These are phyloP conservation scores for Oplegnathus fasciatus DNA, from an alignment of 2,113 vertebrate species.

Conservation along the genomic window DNA sequence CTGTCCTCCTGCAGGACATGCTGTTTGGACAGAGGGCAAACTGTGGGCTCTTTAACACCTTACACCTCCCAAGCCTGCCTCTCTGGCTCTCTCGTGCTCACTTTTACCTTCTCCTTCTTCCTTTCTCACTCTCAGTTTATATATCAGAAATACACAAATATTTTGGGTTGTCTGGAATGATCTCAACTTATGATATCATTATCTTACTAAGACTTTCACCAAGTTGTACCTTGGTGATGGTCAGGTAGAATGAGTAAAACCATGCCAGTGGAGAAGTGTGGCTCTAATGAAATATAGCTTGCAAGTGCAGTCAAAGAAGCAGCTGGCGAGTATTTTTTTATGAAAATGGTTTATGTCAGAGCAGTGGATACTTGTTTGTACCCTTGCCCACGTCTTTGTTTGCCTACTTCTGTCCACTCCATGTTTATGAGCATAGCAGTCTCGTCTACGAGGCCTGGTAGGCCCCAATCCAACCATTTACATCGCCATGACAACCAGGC, in stretches of 20 bases:
- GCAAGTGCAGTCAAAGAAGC: neutral
- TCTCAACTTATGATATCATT: no score
- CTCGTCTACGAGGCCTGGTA: conserved; percentile 21
- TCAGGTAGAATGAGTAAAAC: neutral
- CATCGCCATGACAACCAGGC: conserved; percentile 66
- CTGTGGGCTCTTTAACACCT: conserved; percentile 65
- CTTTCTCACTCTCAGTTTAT: neutral
- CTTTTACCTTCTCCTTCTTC: neutral
- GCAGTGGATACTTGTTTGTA: conserved; percentile 27
- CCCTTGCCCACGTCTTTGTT: conserved; percentile 14
- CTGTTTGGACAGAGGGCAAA: conserved; percentile 56
- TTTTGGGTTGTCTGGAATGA: neutral
- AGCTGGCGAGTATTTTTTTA: neutral
- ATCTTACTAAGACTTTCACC: neutral
- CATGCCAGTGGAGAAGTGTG: neutral
- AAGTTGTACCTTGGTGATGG: conserved; percentile 3
- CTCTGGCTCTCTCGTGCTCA: neutral
- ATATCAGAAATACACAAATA: neutral
- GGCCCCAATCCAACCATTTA: conserved; percentile 44
- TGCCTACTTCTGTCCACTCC: conserved; percentile 14
- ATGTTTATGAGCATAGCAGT: conserved; percentile 30
- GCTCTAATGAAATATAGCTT: neutral
- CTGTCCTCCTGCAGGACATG: conserved; percentile 54
- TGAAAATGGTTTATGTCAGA: neutral
- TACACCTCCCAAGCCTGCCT: neutral